Conservation (phyloP, 2,113 vertebrate species). For the Mionectes macconnelli region DNA sequence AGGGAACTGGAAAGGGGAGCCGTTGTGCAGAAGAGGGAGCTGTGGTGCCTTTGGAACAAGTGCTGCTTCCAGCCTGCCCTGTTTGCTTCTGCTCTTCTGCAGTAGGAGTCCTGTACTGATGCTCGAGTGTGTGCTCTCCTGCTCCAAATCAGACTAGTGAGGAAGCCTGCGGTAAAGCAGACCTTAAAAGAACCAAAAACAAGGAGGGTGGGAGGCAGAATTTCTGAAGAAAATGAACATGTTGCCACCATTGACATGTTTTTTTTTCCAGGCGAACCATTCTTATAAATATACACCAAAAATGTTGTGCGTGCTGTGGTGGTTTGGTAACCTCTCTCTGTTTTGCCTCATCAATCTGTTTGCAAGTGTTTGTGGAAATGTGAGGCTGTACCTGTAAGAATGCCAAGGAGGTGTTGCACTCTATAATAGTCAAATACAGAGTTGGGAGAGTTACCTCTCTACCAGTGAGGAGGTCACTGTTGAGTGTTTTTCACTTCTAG, state of each 20-base stretch:
- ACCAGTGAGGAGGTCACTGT: background rate
- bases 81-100: background rate
- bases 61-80: background rate
- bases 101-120: background rate
- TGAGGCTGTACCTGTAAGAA: background rate
- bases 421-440: background rate
- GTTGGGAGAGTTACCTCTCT: background rate
- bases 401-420: background rate
- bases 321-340: background rate
- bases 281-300: background rate
- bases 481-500: background rate
- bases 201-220: background rate
- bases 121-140: background rate
- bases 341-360: background rate
- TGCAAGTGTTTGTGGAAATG: background rate
- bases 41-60: background rate
- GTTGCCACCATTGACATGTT: accelerated
- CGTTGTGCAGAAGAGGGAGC: background rate
- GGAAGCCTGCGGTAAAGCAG: background rate
- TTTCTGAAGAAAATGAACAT: background rate
- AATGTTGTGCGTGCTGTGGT: background rate
- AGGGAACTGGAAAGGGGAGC: background rate
- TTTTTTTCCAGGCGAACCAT: background rate
- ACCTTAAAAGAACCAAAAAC: background rate
- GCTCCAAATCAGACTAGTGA: background rate